Conservation (phyloP, 2,888 invertebrate genomes). For the Diogma glabrata region DNA sequence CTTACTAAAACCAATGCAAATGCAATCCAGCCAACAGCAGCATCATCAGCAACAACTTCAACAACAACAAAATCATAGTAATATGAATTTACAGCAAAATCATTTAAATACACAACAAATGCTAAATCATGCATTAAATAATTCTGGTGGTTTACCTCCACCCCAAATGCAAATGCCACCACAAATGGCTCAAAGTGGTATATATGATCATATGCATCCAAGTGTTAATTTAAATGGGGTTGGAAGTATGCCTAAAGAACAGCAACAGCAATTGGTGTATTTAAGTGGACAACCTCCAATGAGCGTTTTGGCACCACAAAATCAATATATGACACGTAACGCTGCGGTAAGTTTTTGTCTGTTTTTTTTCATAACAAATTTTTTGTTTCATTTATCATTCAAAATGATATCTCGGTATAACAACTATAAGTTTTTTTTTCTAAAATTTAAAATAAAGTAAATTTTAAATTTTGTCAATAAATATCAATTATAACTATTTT, state of each 20-base stretch:
- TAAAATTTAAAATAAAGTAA: too few species aligned
- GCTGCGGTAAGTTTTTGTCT: slow-evolving; percentile 32
- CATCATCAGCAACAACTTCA: slow-evolving; percentile 44
- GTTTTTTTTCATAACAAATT: neutral
- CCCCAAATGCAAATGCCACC: slow-evolving; percentile 32
- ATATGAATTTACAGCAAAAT: slow-evolving; percentile 18
- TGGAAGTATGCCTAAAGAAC: slow-evolving; percentile 23
- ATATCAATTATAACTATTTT: too few species aligned
- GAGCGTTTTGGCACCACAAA: slow-evolving; percentile 33
- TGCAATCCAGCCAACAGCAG: slow-evolving; percentile 33
- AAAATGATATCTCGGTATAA: too few species aligned
- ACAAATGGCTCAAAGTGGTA: slow-evolving; percentile 30
- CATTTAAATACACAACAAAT: slow-evolving; percentile 34
- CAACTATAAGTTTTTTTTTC: too few species aligned
- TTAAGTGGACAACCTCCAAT: slow-evolving; percentile 34
- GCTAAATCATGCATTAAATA: slow-evolving; percentile 34
- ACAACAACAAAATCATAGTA: slow-evolving; percentile 36
- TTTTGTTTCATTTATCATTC: too few species aligned
- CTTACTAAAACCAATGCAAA: slow-evolving; percentile 28
- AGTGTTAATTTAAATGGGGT: slow-evolving; percentile 29
- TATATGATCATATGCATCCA: slow-evolving; percentile 36
- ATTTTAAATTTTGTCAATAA: too few species aligned
- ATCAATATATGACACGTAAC: slow-evolving; percentile 35
- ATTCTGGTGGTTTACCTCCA: slow-evolving; percentile 28
- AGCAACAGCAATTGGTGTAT: slow-evolving; percentile 33